Evolutionary conservation across 2,113 vertebrate genomes (phyloP), one percentile per base, ranked within the genome.

Genomic region (Albula goreensis): DNA sequence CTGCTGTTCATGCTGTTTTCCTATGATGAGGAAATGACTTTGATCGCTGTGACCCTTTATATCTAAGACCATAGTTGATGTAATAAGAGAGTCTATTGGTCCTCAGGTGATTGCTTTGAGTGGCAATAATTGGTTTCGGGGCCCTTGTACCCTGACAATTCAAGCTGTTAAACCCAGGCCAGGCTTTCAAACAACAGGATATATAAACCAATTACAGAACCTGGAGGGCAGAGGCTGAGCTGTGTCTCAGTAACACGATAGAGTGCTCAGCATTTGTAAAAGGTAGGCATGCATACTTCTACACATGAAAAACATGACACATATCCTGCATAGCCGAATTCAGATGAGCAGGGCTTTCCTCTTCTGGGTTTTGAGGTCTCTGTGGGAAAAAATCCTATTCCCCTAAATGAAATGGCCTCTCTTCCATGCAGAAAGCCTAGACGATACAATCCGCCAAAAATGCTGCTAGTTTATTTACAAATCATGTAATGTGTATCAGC

Each of bases 201-300:
- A 80, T 86, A 56, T 86, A 86, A 86, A 78, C 85, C 85, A 86
- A 86, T 86, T 86, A 83, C 22, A 78, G 66, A n/a, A 77, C 81
- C 85, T 51, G 41, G 66, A 60, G 85, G 85, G 85, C 50, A 86
- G 31, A 77, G 81, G 81, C 48, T 49, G 80, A 81, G 70, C 41
- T 78, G 63, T 70, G 70, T 31, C 74, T 57, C 66, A 78, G 85
- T 86, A 86, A 86, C 85, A 83, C 82, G 81, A 86, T 82, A 77
- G 70, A 86, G 52, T 77, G 81, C 63, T 83, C 78, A 49, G 51
- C 85, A 82, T 86, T 86, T 83, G 63, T 77, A 57, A 86, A 86
- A 86, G 85, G 85, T 63, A 78, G 49, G 80, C 66, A 57, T 83
- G 85, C 66, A 86, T 86, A 83, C 66, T 31, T 86, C 79, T 12